A percentile compares a stretch with the other conserved stretches of the same genome.
Evolutionary conservation across 2,888 invertebrate species (phyloP).

Genomic region (Coremacera marginata): DNA sequence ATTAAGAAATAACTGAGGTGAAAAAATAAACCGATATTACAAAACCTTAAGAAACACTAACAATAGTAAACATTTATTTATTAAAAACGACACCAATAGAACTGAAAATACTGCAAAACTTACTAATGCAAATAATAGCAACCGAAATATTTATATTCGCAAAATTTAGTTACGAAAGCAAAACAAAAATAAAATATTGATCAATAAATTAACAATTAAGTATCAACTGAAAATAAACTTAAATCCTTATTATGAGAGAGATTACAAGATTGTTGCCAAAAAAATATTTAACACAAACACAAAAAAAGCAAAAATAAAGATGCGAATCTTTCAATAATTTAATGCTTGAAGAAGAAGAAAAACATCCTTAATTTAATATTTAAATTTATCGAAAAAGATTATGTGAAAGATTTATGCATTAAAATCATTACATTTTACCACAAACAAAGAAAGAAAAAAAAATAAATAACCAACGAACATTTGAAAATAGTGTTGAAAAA

Average conservation of each 20-base stretch:
- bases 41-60: slow-evolving; percentile 25
- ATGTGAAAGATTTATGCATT: no score
- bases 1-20: slow-evolving; percentile 17
- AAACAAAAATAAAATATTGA: slow-evolving; percentile 40
- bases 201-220: slow-evolving; percentile 41
- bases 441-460: no score
- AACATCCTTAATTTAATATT: no score
- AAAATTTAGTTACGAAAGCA: slow-evolving; percentile 45
- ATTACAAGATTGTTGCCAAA: slow-evolving; percentile 68
- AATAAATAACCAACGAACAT: no score
- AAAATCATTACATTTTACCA: no score
- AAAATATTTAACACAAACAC: slow-evolving; percentile 52
- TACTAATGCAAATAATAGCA: slow-evolving; percentile 42
- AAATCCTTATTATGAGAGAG: slow-evolving; percentile 60
- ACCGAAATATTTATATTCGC: slow-evolving; percentile 44
- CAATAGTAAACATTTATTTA: slow-evolving; percentile 38
- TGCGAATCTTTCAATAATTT: slow-evolving; percentile 40
- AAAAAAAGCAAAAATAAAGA: slow-evolving; percentile 47
- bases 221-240: slow-evolving; percentile 39
- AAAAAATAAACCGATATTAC: slow-evolving; percentile 30
- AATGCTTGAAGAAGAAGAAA: no score
- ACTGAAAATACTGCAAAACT: slow-evolving; percentile 42
- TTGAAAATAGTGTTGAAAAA: no score
- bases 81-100: slow-evolving; percentile 42
- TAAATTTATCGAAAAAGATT: no score